Evolutionary conservation across 2,113 vertebrate species (phyloP).

Genomic region (Zapus hudsonius): DNA sequence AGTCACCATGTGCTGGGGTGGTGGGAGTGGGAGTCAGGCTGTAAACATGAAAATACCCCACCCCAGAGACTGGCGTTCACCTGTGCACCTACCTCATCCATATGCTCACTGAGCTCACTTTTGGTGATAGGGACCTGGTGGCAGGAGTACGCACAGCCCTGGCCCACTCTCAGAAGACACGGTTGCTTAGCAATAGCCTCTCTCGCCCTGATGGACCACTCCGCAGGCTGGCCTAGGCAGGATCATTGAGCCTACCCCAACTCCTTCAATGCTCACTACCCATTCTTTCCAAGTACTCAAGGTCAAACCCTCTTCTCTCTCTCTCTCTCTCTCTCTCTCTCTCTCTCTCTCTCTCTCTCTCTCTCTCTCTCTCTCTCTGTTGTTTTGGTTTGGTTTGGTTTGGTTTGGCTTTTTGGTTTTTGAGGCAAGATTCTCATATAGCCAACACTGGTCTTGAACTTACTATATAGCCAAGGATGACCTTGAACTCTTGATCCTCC

Average conservation of each 20-base stretch:
- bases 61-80: not conserved
- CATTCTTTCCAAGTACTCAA: not conserved
- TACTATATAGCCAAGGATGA: not conserved
- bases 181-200: not conserved
- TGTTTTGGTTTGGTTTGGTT: no score
- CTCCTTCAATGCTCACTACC: not conserved
- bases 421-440: not conserved
- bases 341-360: no score
- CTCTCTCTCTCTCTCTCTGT: no score
- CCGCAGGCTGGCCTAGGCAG: not conserved
- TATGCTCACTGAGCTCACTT: not conserved
- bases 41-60: slow-evolving; percentile 7
- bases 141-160: not conserved
- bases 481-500: not conserved
- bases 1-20: slow-evolving; percentile 7
- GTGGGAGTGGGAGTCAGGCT: slow-evolving; percentile 13
- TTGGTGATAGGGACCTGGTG: not conserved
- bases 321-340: not conserved
- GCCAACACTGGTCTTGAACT: not conserved
- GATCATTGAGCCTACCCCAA: accelerated
- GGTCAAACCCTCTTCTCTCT: no score
- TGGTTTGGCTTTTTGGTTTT: not conserved
- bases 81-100: not conserved
- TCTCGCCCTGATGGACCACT: not conserved
- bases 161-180: not conserved